Percentiles rank a stretch among this genome's conserved stretches.
These are phyloP conservation scores for Clistopyga incitator DNA, from an alignment of 2,888 invertebrate species.

Conservation along the genomic window DNA sequence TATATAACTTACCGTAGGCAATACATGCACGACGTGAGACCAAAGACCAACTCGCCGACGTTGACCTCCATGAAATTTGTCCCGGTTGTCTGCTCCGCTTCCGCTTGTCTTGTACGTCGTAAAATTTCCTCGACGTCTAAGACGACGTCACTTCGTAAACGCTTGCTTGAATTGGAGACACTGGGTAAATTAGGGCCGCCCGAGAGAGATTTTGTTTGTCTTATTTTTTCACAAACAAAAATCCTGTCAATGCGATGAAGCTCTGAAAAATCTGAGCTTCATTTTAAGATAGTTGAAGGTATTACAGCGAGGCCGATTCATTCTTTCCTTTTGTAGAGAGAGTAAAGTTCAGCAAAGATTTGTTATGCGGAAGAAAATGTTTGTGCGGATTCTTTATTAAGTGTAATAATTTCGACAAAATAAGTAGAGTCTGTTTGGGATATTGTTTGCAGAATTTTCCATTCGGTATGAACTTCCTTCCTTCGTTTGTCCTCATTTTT, in stretches of 20 bases:
- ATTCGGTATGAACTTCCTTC: not conserved
- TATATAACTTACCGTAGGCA: not conserved
- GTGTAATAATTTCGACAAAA: not conserved
- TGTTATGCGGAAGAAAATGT: not conserved
- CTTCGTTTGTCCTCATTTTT: not conserved
- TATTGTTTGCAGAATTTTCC: not conserved
- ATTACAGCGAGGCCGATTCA: not conserved
- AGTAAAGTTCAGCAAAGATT: not conserved
- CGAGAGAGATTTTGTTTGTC: not conserved
- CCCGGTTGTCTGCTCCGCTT: conserved; percentile 23
- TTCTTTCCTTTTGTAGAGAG: not conserved
- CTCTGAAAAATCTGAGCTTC: not conserved
- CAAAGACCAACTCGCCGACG: conserved; percentile 19
- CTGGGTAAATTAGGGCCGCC: not conserved
- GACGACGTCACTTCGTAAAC: conserved; percentile 5
- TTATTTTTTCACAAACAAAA: not conserved
- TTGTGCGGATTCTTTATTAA: not conserved
- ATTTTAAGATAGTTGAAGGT: not conserved
- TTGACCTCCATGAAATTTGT: conserved; percentile 46
- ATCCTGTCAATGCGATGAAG: not conserved
- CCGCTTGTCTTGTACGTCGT: conserved; percentile 17
- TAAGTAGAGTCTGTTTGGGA: not conserved
- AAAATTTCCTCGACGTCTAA: conserved; percentile 20
- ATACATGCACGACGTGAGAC: not conserved
- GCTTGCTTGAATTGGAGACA: not conserved